phyloP scores from a whole-genome alignment of 2,888 invertebrate species.

The Drosophila meridionalis region DNA sequence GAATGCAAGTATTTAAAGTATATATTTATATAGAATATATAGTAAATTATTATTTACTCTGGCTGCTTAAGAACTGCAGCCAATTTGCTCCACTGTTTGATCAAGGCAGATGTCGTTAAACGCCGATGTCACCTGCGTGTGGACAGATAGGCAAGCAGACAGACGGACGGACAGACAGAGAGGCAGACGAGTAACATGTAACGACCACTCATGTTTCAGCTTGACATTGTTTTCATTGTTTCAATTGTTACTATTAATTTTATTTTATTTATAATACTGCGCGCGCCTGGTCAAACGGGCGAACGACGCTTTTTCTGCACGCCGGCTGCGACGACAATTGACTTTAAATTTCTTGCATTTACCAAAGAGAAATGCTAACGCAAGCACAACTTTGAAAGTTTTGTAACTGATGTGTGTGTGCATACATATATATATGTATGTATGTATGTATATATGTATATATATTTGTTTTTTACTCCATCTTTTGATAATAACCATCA shows the following conservation, averaged over 20 bases:
- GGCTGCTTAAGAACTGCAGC: not conserved
- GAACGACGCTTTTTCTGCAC: slow-evolving; percentile 63
- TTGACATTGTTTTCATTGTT: slow-evolving; percentile 64
- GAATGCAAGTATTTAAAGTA: not conserved
- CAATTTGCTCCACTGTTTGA: slow-evolving; percentile 34
- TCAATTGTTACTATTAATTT: slow-evolving; percentile 74
- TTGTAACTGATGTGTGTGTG: slow-evolving; percentile 48
- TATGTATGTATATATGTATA: not conserved
- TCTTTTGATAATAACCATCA: slow-evolving; percentile 74
- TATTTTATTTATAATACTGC: slow-evolving; percentile 57
- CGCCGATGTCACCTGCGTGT: slow-evolving; percentile 35
- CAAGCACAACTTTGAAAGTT: slow-evolving; percentile 65
- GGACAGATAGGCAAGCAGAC: slow-evolving; percentile 9
- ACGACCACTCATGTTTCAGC: slow-evolving; percentile 52
- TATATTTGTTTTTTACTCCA: slow-evolving; percentile 48
- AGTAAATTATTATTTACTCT: not conserved
- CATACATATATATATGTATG: slow-evolving; percentile 4
- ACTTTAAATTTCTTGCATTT: slow-evolving; percentile 69
- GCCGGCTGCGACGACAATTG: slow-evolving; percentile 68
- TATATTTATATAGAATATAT: not conserved
- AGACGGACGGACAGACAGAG: not conserved
- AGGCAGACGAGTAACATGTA: slow-evolving; percentile 22
- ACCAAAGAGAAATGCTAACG: slow-evolving; percentile 65
- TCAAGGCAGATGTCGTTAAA: slow-evolving; percentile 8
- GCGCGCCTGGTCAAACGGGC: slow-evolving; percentile 22